Evolutionary conservation across 2,113 vertebrate species (phyloP), one percentile per base, ranked within the genome.

Genomic region (Phalacrocorax brasilianus): DNA sequence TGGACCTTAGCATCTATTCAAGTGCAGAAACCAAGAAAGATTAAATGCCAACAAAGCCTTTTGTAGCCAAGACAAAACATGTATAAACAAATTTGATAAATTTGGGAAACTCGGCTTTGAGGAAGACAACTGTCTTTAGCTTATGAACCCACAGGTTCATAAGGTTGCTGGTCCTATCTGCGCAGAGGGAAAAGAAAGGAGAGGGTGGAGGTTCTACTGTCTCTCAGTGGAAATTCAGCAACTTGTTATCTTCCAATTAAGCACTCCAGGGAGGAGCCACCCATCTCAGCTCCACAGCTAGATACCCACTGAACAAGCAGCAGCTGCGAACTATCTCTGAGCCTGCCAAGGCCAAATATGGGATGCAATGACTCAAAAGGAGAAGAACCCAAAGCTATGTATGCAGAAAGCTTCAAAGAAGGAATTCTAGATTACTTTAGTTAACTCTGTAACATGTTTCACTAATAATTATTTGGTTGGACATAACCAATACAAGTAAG

Each of bases 181-280:
- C 38, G 71, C 24, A 26, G 59, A 81, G 23, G 24, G 24, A 81
- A 86, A 92, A 85, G 45, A 90, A 93, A 87, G 44, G 56, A 92
- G 82, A 74, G 92, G 91, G 94, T 82, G 91, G 95, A 91, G 91
- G 89, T 88, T 73, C 82, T 89, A n/a, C 91, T 47, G 76, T 56
- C 52, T 47, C 38, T 89, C 68, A 74, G 62, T 68, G 58, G 50
- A 95, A 85, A 85, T 82, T 95, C 45, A 92, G 58, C 30, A 27
- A 82, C 77, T 82, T 49, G 85, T 96, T 97, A 97, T 95, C 95
- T 95, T 85, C 84, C 74, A 89, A 32, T 77, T 86, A 63, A 76
- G 81, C 15, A 70, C 74, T 85, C 70, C 87, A 97, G 92, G 86
- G 91, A 93, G 91, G 89, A 97, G 85, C 92, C 94, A 97, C 94